Base-by-base conservation (phyloP, 2,797 vertebrate genomes). In the Urosaurus nigricauda region DNA sequence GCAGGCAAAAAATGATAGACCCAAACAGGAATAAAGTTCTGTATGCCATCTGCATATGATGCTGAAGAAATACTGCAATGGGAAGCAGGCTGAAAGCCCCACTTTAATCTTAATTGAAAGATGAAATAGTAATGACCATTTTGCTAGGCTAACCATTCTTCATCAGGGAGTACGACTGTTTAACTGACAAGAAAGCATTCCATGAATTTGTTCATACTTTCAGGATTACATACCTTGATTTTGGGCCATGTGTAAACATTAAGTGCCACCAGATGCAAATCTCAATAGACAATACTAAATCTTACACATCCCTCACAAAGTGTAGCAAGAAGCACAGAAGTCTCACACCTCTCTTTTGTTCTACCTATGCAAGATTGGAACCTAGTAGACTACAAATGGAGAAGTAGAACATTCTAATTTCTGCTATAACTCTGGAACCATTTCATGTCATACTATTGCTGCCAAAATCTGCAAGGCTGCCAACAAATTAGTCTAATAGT, bases 101-200 rank as follows among this genome's bases (percentile, higher is more conserved):
- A 43, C 5, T 29, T 80, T 79, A 80, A 29, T 85, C 26, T 14
- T 89, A 53, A 85, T 35, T 81, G 37, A 77, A 37, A 73, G 63
- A 47, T 68, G 68, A 78, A 58, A 65, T 4, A 85, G 40, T 16
- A 14, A 11, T 89, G 0, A 1, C 68, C 73, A 88, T 90, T 94
- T 94, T 91, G 93, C 92, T 87, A 89, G 83, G 32, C 87, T 93
- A 82, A 87, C 78, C 84, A 89, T 93, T 93, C 93, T 87, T 91
- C 93, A 94, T 81, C 21, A 89, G 82, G 53, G 85, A 89, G 91
- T 90, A 93, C 47, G 86, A 86, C 75, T 92, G 91, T 79, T 79
- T 58, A 83, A 84, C 71, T 87, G 85, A 88, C 90, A 68, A 14
- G 37, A 47, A 53, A 21, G 43, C 5, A 47, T 0, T 79, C 88